Evolutionary conservation across 2,113 vertebrate genomes (phyloP).

Genomic region (Gymnorhina tibicen): DNA sequence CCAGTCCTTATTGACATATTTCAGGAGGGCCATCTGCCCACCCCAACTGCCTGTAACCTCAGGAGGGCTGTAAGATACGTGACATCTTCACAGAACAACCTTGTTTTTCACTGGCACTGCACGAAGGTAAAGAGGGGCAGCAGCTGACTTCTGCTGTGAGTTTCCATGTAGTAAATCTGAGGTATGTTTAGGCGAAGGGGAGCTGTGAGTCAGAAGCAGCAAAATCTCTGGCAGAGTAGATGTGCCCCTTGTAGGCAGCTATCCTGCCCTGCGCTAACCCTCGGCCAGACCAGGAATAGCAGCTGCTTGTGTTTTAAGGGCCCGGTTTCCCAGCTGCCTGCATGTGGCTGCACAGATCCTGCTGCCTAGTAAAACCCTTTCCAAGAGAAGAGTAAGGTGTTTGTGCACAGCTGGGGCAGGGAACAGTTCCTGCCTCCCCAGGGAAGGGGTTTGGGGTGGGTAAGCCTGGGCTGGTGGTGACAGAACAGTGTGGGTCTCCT

Average conservation of each 20-base stretch:
- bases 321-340: background rate
- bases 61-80: background rate
- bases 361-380: background rate
- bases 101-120: background rate
- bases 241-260: background rate
- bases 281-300: background rate
- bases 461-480: background rate
- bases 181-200: background rate
- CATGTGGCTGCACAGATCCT: background rate
- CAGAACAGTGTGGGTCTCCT: background rate
- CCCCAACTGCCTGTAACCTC: background rate
- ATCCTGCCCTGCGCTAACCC: background rate
- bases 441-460: fast-evolving
- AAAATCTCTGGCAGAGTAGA: background rate
- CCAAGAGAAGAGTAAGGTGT: background rate
- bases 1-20: background rate
- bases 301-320: background rate
- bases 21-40: slow-evolving; percentile 8
- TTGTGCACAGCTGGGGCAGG: background rate
- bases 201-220: background rate
- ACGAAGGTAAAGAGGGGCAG: background rate
- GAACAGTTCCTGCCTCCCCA: background rate
- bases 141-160: background rate
- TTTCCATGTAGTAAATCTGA: background rate
- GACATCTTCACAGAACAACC: background rate